A percentile compares a stretch with the other conserved stretches of the same genome.
phyloP scores from a whole-genome alignment of 2,888 invertebrate species.

The Embidobia sp. region DNA sequence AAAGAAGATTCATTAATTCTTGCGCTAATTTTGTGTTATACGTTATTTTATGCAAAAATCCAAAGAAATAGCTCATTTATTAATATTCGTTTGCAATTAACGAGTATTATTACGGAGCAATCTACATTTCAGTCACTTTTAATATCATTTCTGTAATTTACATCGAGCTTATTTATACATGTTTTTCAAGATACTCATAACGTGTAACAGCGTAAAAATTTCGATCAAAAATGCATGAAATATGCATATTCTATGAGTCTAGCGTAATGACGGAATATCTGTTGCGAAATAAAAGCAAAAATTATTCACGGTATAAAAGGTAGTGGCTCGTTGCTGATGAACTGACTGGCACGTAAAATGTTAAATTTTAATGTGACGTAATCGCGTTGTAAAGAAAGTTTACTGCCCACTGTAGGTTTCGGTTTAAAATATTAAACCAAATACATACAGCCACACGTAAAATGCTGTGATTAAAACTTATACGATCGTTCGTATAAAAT shows the following conservation, averaged over 20 bases:
- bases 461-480: conserved; percentile 6
- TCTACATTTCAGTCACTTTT: neutral
- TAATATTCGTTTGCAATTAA: no score
- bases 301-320: neutral
- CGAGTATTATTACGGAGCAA: no score
- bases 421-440: conserved; percentile 9
- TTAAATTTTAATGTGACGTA: conserved; percentile 11
- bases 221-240: neutral
- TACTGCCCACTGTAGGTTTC: conserved; percentile 14
- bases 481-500: neutral
- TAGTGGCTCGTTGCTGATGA: neutral
- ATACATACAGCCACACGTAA: neutral
- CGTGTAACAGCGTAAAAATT: neutral
- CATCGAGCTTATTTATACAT: neutral
- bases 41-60: no score
- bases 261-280: neutral
- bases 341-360: conserved; percentile 10
- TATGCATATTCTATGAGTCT: neutral
- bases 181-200: neutral
- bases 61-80: no score
- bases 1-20: no score
- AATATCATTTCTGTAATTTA: neutral
- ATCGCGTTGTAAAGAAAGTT: conserved; percentile 19
- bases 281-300: conserved; percentile 4
- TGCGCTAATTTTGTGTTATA: no score